Evolutionary conservation across 2,888 invertebrate species (phyloP).

Genomic region (Elaeidobius kamerunicus): DNA sequence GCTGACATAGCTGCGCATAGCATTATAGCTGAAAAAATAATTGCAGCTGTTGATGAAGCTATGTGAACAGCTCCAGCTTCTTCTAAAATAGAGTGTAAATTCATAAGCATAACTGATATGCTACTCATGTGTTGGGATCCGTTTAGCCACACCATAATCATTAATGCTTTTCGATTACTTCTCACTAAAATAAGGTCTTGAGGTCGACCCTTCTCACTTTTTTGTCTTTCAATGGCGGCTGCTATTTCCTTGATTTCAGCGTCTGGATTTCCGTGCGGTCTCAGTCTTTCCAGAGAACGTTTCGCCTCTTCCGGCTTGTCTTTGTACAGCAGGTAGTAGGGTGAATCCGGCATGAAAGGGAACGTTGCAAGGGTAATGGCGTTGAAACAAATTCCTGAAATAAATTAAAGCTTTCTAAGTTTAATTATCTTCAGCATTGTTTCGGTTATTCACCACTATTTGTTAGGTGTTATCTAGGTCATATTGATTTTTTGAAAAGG

Average conservation of each 20-base stretch:
- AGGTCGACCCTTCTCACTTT: slow-evolving; percentile 43
- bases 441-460: no score
- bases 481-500: not conserved
- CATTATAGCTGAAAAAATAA: slow-evolving; percentile 47
- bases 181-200: slow-evolving; percentile 45
- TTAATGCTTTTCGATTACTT: slow-evolving; percentile 47
- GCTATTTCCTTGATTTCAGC: slow-evolving; percentile 45
- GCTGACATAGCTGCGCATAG: slow-evolving; percentile 44
- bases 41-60: slow-evolving; percentile 43
- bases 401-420: not conserved
- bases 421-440: not conserved
- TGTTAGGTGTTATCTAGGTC: no score
- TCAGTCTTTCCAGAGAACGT: slow-evolving; percentile 40
- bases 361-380: slow-evolving; percentile 42
- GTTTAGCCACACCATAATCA: slow-evolving; percentile 48
- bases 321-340: slow-evolving; percentile 46
- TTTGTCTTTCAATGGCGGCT: slow-evolving; percentile 44
- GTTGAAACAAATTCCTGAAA: slow-evolving; percentile 32
- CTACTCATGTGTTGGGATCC: slow-evolving; percentile 48
- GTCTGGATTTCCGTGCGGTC: slow-evolving; percentile 42
- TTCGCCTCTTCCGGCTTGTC: slow-evolving; percentile 42
- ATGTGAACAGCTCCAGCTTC: slow-evolving; percentile 45
- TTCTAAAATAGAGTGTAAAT: slow-evolving; percentile 46
- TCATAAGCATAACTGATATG: slow-evolving; percentile 49
- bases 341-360: slow-evolving; percentile 48